A percentile compares a stretch with the other conserved stretches of the same genome.
Conservation (phyloP, 2,113 vertebrate species). For the Xiphophorus couchianus region DNA sequence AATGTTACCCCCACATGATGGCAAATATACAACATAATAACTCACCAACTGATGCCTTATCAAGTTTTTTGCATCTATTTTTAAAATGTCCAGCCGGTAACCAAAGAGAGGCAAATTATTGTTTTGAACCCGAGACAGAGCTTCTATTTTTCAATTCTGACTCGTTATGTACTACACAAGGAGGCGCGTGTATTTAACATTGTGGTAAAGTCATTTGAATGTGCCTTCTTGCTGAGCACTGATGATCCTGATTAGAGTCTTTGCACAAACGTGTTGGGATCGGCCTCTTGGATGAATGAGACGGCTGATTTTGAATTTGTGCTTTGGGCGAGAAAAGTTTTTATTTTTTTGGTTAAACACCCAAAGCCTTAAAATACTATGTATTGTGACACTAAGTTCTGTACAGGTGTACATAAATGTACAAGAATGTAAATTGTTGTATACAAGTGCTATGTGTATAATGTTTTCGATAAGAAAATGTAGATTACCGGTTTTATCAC, state of each 20-base stretch:
- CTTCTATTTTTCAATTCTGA: slow-evolving; percentile 50
- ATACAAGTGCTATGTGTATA: slow-evolving; percentile 75
- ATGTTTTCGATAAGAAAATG: slow-evolving; percentile 78
- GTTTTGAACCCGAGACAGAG: slow-evolving; percentile 41
- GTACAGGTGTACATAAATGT: slow-evolving; percentile 79
- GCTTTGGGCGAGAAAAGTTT: slow-evolving; percentile 67
- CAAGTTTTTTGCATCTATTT: slow-evolving; percentile 30
- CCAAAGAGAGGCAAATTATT: slow-evolving; percentile 41
- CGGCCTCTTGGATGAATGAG: slow-evolving; percentile 65
- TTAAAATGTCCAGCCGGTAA: slow-evolving; percentile 32
- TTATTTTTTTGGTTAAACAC: slow-evolving; percentile 61
- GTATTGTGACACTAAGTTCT: slow-evolving; percentile 82
- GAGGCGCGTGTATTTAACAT: slow-evolving; percentile 54
- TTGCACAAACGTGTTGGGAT: slow-evolving; percentile 81
- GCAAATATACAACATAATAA: slow-evolving; percentile 36
- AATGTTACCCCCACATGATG: slow-evolving; percentile 10
- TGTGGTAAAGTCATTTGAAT: slow-evolving; percentile 74
- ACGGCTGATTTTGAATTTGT: slow-evolving; percentile 71
- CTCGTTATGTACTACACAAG: slow-evolving; percentile 47
- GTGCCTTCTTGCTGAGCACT: slow-evolving; percentile 74
- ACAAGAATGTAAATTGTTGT: slow-evolving; percentile 81
- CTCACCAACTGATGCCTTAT: slow-evolving; percentile 25
- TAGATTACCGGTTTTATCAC: slow-evolving; percentile 68
- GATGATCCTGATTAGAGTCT: slow-evolving; percentile 78
- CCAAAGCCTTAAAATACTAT: slow-evolving; percentile 85